Conservation (phyloP, 2,113 vertebrate genomes). For the Phocoena sinus region DNA sequence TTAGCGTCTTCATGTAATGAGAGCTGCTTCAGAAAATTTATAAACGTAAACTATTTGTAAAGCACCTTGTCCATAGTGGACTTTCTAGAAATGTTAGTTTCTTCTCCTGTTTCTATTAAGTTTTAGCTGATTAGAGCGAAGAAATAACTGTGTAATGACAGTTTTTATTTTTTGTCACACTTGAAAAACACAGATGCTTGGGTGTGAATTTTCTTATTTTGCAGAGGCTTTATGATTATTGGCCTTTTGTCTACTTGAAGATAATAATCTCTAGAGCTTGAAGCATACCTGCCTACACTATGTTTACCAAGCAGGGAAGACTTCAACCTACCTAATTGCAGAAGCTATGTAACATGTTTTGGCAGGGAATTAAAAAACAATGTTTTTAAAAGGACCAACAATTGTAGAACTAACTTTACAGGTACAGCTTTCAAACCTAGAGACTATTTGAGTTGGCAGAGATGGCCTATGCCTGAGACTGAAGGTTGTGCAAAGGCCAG, state of each 20-base stretch:
- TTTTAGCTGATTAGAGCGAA: not conserved
- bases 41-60: not conserved
- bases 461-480: not conserved
- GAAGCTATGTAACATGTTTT: slow-evolving; percentile 45
- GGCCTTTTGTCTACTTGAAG: slow-evolving; percentile 43
- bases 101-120: not conserved
- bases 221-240: slow-evolving; percentile 10
- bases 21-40: not conserved
- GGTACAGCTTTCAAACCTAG: not conserved
- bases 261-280: not conserved
- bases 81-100: not conserved
- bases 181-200: not conserved
- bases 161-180: slow-evolving; percentile 13
- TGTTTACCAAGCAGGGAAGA: slow-evolving; percentile 31
- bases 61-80: not conserved
- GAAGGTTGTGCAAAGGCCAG: not conserved
- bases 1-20: not conserved
- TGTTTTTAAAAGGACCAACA: slow-evolving; percentile 40
- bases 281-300: not conserved
- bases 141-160: not conserved
- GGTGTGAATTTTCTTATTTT: slow-evolving; percentile 20
- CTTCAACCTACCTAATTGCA: slow-evolving; percentile 12
- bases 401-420: slow-evolving; percentile 19
- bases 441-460: slow-evolving; percentile 14
- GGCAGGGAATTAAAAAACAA: slow-evolving; percentile 37